Evolutionary conservation across 2,113 vertebrate species (phyloP).

Genomic region (Chauna torquata): DNA sequence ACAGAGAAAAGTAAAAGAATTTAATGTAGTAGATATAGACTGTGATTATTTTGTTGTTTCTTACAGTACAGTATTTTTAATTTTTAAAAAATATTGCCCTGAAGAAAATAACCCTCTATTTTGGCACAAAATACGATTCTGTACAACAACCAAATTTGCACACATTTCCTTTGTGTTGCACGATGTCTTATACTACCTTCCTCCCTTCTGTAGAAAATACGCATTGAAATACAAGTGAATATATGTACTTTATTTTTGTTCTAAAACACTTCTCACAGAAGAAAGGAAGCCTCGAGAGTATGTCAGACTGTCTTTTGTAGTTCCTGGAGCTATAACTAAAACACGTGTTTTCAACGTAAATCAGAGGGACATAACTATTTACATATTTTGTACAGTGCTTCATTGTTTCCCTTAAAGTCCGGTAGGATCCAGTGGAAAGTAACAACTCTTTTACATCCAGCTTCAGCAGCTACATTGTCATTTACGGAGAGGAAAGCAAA

Average conservation of each 20-base stretch:
- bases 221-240: not conserved
- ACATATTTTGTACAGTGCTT: not conserved
- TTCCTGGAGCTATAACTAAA: conserved; percentile 9
- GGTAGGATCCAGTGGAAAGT: not conserved
- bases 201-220: not conserved
- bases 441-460: not conserved
- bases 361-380: not conserved
- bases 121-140: not conserved
- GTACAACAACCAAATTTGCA: not conserved
- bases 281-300: not conserved
- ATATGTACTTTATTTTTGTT: not conserved
- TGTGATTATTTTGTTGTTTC: not conserved
- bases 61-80: not conserved
- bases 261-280: not conserved
- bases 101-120: not conserved
- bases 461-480: not conserved
- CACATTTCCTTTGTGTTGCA: not conserved
- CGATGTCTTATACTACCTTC: not conserved
- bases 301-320: not conserved
- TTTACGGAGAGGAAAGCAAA: not conserved
- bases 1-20: not conserved
- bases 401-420: not conserved
- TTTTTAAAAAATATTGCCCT: not conserved
- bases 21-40: not conserved
- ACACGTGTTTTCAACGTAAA: not conserved